phyloP scores from a whole-genome alignment of 2,888 invertebrate species.

The Andricus curvator region DNA sequence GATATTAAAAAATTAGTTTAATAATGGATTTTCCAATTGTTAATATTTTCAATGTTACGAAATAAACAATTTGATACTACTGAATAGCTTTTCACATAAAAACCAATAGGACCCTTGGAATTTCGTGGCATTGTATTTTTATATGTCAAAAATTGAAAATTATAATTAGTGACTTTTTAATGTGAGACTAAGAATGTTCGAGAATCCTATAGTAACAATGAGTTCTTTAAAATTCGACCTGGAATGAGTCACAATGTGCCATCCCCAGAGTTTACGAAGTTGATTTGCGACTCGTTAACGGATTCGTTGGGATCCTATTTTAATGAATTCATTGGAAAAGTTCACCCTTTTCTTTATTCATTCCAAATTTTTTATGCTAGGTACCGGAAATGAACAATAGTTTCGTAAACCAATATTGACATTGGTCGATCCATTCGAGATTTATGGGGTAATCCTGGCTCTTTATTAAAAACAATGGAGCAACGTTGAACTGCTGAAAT shows the following conservation, averaged over 20 bases:
- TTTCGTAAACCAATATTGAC: background rate
- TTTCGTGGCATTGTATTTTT: background rate
- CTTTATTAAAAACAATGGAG: constrained; percentile 10
- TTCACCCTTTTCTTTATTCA: background rate
- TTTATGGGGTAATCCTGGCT: background rate
- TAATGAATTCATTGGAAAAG: background rate
- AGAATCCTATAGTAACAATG: background rate
- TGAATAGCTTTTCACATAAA: too few relatives aligned
- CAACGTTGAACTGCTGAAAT: background rate
- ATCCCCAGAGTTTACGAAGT: background rate
- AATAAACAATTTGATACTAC: too few relatives aligned
- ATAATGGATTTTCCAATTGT: too few relatives aligned
- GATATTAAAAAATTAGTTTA: too few relatives aligned
- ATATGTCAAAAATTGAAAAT: background rate
- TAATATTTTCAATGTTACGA: too few relatives aligned
- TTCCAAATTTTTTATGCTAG: background rate
- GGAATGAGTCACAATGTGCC: background rate
- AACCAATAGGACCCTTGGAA: background rate
- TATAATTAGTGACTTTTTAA: background rate
- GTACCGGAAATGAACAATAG: background rate
- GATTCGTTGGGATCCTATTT: background rate
- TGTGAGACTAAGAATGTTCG: background rate
- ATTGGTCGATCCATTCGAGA: background rate
- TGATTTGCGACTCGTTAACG: background rate
- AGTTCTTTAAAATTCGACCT: too few relatives aligned